Evolutionary conservation across 2,113 vertebrate genomes (phyloP).

Genomic region (Zeus faber): DNA sequence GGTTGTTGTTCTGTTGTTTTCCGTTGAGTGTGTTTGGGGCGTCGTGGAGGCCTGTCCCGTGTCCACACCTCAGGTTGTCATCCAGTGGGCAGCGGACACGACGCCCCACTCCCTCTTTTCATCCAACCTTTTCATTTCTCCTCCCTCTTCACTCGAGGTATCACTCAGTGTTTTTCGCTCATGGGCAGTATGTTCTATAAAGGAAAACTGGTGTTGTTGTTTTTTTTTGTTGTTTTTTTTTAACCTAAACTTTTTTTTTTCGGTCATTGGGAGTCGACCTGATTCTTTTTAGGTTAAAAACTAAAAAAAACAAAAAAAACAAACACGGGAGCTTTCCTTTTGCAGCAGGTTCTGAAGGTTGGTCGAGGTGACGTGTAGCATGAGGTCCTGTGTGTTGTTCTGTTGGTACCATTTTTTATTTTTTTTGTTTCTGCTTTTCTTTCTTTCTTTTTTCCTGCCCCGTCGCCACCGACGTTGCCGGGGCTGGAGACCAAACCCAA

Average conservation of each 20-base stretch:
- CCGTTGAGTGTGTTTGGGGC: constrained; percentile 16
- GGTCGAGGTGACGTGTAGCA: too few species aligned
- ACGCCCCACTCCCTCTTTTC: constrained; percentile 27
- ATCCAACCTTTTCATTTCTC: neutral
- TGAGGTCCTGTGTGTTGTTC: too few species aligned
- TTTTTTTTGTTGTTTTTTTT: neutral
- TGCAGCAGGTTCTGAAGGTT: too few species aligned
- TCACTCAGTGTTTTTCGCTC: neutral
- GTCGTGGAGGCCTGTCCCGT: constrained; percentile 17
- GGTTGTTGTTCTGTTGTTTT: constrained; percentile 30
- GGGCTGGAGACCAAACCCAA: neutral
- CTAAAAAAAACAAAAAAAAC: too few species aligned
- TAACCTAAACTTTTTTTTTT: neutral
- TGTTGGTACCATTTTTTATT: neutral
- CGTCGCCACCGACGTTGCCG: neutral
- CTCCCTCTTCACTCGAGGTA: neutral
- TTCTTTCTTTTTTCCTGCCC: neutral
- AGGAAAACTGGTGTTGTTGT: neutral
- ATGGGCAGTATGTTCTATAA: neutral
- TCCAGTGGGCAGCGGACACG: constrained; percentile 38
- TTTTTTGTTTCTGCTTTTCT: neutral
- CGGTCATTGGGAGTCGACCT: too few species aligned
- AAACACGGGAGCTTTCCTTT: too few species aligned
- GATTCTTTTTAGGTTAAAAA: too few species aligned
- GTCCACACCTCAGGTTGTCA: constrained; percentile 54